Evolutionary conservation across 1,140 invertebrate species (phyloP).

Genomic region (Psix sp.): DNA sequence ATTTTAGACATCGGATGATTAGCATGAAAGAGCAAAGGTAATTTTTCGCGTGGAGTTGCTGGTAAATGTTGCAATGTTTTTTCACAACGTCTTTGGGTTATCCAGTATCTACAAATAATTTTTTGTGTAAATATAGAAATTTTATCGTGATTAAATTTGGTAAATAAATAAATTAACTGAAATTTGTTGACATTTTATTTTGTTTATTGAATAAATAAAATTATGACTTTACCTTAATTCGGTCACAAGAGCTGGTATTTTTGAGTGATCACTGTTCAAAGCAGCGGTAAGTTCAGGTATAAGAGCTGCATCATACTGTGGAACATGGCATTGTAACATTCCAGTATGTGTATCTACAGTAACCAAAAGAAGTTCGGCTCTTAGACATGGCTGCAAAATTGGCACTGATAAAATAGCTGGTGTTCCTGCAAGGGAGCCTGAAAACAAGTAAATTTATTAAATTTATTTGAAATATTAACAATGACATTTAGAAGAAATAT

Average conservation of each 20-base stretch:
- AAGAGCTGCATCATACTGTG: constrained; percentile 89
- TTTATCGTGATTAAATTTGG: too few relatives aligned
- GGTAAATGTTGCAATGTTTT: constrained; percentile 96
- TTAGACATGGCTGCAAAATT: constrained; percentile 90
- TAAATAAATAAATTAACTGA: too few relatives aligned
- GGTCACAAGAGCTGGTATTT: constrained; percentile 83
- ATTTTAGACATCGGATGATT: constrained; percentile 89
- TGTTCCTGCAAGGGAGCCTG: constrained; percentile 84
- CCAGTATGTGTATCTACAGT: constrained; percentile 97
- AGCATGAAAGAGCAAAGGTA: constrained; percentile 87
- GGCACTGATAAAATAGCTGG: constrained; percentile 94
- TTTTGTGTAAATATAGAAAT: too few relatives aligned
- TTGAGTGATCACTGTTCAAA: constrained; percentile 86
- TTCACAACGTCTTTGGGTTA: constrained; percentile 93
- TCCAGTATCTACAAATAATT: constrained; percentile 84
- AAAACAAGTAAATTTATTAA: neutral
- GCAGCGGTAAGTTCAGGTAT: constrained; percentile 88
- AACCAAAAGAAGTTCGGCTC: constrained; percentile 93
- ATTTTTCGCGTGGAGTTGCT: constrained; percentile 88
- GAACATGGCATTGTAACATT: constrained; percentile 91
- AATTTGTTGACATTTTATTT: too few relatives aligned
- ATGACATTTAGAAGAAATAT: too few relatives aligned
- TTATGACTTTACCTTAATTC: constrained; percentile 83
- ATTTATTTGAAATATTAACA: too few relatives aligned
- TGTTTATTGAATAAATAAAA: too few relatives aligned